A percentile compares a stretch with the other conserved stretches of the same genome.
phyloP scores from a whole-genome alignment of 2,797 vertebrate species.

The Danio jaintianensis region DNA sequence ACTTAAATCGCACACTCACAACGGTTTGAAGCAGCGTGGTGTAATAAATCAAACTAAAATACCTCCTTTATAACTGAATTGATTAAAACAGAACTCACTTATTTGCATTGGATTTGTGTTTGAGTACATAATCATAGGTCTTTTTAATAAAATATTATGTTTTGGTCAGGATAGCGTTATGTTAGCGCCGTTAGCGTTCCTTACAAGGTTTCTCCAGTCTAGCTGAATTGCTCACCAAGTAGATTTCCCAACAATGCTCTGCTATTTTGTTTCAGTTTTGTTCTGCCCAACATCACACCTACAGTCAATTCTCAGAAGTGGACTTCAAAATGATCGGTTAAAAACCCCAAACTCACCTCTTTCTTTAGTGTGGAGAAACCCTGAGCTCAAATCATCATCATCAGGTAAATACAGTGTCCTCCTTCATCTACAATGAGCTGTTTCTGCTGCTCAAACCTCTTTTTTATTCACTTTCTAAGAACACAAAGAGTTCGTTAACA shows the following conservation, averaged over 20 bases:
- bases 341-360: conserved; percentile 16
- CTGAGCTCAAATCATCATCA: not conserved
- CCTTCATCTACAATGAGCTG: not conserved
- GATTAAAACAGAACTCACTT: not conserved
- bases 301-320: not conserved
- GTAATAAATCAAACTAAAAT: not conserved
- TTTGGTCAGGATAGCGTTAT: too few relatives aligned
- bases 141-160: too few relatives aligned
- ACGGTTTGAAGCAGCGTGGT: too few relatives aligned
- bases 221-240: not conserved
- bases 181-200: too few relatives aligned
- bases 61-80: not conserved
- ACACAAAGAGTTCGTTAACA: conserved; percentile 26
- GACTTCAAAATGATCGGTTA: not conserved
- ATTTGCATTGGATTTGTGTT: too few relatives aligned
- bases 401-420: not conserved
- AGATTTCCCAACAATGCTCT: not conserved
- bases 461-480: conserved; percentile 14
- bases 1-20: too few relatives aligned
- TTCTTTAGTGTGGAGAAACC: not conserved
- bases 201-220: not conserved
- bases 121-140: too few relatives aligned
- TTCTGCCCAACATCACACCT: too few relatives aligned
- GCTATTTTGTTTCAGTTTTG: not conserved
- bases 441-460: not conserved